These are phyloP conservation scores for Diuraphis noxia DNA, from an alignment of 1,140 invertebrate genomes.

Conservation along the genomic window DNA sequence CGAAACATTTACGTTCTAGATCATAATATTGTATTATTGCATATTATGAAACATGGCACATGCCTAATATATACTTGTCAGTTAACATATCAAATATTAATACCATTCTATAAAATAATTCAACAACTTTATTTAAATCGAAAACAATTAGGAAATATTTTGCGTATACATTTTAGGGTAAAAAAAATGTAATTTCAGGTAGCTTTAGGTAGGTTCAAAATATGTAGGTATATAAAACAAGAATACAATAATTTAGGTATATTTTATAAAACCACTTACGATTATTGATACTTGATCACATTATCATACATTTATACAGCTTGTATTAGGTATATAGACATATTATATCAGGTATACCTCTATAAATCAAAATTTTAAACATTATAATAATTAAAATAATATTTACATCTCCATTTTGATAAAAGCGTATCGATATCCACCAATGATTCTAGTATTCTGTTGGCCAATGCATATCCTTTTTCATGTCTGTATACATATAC, in stretches of 20 bases:
- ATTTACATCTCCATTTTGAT: constrained; percentile 99
- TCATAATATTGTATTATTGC: not conserved
- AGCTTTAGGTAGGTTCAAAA: not conserved
- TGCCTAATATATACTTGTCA: not conserved
- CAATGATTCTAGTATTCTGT: constrained; percentile 88
- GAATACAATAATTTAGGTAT: too few species aligned
- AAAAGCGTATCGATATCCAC: constrained; percentile 98
- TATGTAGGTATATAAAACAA: not conserved
- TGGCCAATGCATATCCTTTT: constrained; percentile 93
- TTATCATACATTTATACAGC: too few species aligned
- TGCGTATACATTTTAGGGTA: not conserved
- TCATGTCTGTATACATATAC: constrained; percentile 96
- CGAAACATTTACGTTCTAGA: not conserved
- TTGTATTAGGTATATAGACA: not conserved
- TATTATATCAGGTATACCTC: too few species aligned
- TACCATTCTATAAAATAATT: not conserved
- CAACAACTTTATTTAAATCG: not conserved
- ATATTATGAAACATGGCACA: not conserved
- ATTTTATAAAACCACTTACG: too few species aligned
- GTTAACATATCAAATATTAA: not conserved
- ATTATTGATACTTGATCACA: too few species aligned
- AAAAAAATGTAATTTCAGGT: not conserved
- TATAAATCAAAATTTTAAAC: not conserved
- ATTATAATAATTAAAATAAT: not conserved
- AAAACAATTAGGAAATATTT: not conserved